Evolutionary conservation across 2,888 invertebrate species (phyloP).

Genomic region (Drosophila prolongata): DNA sequence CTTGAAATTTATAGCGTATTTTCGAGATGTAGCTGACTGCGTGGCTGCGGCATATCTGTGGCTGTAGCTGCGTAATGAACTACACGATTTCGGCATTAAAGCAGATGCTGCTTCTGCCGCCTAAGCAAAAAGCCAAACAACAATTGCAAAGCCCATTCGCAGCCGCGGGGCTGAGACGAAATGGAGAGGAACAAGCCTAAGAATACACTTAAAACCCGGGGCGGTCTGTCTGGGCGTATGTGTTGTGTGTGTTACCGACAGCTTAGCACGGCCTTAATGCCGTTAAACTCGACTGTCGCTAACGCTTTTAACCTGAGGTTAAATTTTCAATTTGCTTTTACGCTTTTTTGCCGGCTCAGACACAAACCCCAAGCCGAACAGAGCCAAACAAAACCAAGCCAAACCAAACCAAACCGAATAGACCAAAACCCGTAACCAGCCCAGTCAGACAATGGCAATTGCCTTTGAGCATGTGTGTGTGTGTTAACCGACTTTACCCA

Average conservation of each 20-base stretch:
- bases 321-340: conserved; percentile 77
- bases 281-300: conserved; percentile 78
- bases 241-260: conserved; percentile 60
- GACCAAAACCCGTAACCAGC: conserved; percentile 10
- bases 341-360: conserved; percentile 54
- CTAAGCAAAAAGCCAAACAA: conserved; percentile 56
- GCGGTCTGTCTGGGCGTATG: conserved; percentile 40
- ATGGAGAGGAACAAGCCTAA: conserved; percentile 9
- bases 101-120: conserved; percentile 45
- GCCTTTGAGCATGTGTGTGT: conserved; percentile 19
- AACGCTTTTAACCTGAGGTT: conserved; percentile 78
- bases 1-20: conserved; percentile 75
- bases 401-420: conserved; percentile 7
- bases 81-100: conserved; percentile 77
- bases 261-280: conserved; percentile 77
- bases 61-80: conserved; percentile 63
- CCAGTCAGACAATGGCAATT: conserved; percentile 34
- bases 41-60: conserved; percentile 10
- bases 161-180: conserved; percentile 51
- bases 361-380: conserved; percentile 36
- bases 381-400: not conserved
- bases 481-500: conserved; percentile 44
- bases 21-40: conserved; percentile 33
- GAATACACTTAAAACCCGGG: conserved; percentile 42
- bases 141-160: conserved; percentile 58